phyloP scores from a whole-genome alignment of 2,888 invertebrate species.

The Eucera pruinosa region DNA sequence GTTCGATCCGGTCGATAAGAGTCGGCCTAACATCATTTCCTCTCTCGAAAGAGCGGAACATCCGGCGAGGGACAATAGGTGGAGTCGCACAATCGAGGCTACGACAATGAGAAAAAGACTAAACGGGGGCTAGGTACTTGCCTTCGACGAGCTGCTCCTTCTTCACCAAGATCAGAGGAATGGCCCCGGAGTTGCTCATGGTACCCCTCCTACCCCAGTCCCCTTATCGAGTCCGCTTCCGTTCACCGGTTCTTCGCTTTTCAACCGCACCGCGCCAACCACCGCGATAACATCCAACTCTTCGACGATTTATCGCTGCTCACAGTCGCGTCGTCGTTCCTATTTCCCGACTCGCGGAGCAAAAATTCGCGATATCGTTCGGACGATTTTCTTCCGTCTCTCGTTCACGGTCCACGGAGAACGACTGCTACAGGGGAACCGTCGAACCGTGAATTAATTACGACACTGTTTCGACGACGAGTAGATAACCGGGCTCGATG shows the following conservation, averaged over 20 bases:
- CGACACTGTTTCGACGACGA: constrained; percentile 4
- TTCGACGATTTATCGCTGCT: constrained; percentile 46
- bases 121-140: constrained; percentile 73
- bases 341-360: too few species aligned
- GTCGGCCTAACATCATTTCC: constrained; percentile 42
- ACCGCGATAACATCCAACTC: constrained; percentile 45
- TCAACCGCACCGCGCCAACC: constrained; percentile 23
- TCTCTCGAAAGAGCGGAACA: constrained; percentile 11
- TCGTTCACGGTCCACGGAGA: too few species aligned
- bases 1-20: constrained; percentile 35
- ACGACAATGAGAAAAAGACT: constrained; percentile 34
- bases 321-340: too few species aligned
- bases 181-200: constrained; percentile 81
- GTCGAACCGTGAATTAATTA: constrained; percentile 29
- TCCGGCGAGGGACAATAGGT: constrained; percentile 40
- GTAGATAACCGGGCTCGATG: not conserved
- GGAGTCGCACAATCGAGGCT: constrained; percentile 24
- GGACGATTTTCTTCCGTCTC: too few species aligned
- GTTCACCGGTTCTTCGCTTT: not conserved
- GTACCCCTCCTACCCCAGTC: constrained; percentile 5
- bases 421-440: too few species aligned
- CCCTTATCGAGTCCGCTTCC: constrained; percentile 16
- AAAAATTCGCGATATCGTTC: too few species aligned
- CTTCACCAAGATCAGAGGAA: constrained; percentile 79
- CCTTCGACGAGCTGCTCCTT: constrained; percentile 80